These are phyloP conservation scores for Thunnus albacares DNA, from an alignment of 2,797 vertebrate species.

Conservation along the genomic window DNA sequence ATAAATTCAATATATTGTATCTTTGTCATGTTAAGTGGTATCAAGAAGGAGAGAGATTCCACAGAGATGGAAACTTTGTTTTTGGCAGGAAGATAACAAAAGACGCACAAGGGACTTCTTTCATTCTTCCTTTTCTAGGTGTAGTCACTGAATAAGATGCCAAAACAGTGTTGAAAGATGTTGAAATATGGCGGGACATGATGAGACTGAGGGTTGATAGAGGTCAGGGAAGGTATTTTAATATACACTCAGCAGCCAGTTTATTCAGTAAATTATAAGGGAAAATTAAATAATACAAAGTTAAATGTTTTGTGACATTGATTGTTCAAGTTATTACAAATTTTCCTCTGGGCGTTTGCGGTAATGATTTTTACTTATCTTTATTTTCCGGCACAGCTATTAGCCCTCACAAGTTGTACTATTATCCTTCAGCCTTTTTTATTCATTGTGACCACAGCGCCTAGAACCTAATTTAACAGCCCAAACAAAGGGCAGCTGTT, in stretches of 20 bases:
- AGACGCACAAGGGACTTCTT: conserved; percentile 11
- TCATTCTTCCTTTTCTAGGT: conserved; percentile 17
- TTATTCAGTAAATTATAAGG: background rate
- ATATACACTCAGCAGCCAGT: background rate
- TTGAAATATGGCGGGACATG: conserved; percentile 14
- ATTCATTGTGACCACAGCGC: background rate
- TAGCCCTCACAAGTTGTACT: background rate
- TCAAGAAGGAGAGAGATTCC: background rate
- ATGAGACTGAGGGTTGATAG: conserved; percentile 21
- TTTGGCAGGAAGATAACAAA: conserved; percentile 15
- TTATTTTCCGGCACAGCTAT: background rate
- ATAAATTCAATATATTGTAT: conserved; percentile 3
- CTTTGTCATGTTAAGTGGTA: conserved; percentile 14
- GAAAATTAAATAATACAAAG: background rate
- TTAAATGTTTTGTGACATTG: background rate
- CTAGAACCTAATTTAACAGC: background rate
- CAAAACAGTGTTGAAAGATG: conserved; percentile 34
- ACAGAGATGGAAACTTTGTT: background rate
- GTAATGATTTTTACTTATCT: background rate
- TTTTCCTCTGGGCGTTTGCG: background rate
- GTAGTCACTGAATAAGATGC: conserved; percentile 23
- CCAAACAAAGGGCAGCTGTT: background rate
- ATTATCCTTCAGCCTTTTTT: background rate
- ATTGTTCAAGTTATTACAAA: background rate
- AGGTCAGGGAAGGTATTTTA: conserved; percentile 25